Conservation (phyloP, 2,888 invertebrate genomes). For the Hyalella azteca region DNA sequence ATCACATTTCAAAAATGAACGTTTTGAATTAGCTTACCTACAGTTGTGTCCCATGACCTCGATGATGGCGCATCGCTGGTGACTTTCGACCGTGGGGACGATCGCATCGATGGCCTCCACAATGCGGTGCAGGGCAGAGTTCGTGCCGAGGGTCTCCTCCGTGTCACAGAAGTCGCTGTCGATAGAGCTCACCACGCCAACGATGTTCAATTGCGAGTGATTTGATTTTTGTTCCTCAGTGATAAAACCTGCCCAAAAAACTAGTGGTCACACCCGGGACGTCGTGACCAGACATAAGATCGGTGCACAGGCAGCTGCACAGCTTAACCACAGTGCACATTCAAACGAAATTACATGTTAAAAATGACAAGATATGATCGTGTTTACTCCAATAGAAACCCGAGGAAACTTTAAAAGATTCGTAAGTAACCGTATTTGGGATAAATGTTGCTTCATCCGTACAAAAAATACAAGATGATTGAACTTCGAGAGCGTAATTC, state of each 20-base stretch:
- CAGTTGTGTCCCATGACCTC: conserved; percentile 99
- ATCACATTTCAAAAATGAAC: too few relatives aligned
- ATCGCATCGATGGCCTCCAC: conserved; percentile 99
- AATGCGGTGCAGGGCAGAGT: conserved; percentile 76
- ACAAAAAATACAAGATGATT: too few relatives aligned
- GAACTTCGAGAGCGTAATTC: too few relatives aligned
- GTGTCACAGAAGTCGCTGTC: conserved; percentile 99
- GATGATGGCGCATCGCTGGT: conserved; percentile 99
- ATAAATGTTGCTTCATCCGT: too few relatives aligned
- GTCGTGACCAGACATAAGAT: too few relatives aligned
- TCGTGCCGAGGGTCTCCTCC: conserved; percentile 97
- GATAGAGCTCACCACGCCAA: conserved; percentile 98
- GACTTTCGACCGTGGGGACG: conserved; percentile 95
- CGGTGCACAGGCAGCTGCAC: too few relatives aligned
- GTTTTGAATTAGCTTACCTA: conserved; percentile 89
- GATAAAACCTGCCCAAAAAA: conserved; percentile 68
- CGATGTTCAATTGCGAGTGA: conserved; percentile 83
- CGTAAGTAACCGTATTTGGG: too few relatives aligned
- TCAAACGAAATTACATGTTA: too few relatives aligned
- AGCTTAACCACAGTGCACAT: too few relatives aligned
- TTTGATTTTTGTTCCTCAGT: conserved; percentile 78
- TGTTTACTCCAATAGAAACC: too few relatives aligned
- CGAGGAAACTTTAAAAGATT: too few relatives aligned
- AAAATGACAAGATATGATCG: too few relatives aligned
- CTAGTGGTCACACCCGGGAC: neutral